Percentiles rank a stretch among this genome's conserved stretches.
These are phyloP conservation scores for Petrolisthes manimaculis DNA, from an alignment of 2,888 invertebrate genomes.

Conservation along the genomic window DNA sequence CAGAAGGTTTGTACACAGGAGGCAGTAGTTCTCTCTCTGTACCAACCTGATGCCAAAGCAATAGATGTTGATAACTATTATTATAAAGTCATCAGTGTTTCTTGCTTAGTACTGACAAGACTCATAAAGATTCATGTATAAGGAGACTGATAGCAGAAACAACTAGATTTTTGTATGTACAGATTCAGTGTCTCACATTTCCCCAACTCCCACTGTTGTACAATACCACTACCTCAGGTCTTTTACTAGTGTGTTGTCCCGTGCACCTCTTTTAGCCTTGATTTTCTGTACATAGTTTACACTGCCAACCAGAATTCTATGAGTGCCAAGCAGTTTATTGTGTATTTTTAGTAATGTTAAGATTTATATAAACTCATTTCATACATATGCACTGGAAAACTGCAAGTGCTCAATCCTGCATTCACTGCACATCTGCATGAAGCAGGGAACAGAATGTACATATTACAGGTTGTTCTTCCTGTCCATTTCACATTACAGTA, in stretches of 20 bases:
- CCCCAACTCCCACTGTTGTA: conserved; percentile 47
- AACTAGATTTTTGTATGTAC: not conserved
- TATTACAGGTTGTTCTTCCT: not conserved
- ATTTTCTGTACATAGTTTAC: conserved; percentile 45
- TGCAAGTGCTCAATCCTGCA: conserved; percentile 46
- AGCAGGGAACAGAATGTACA: conserved; percentile 22
- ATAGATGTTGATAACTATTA: too few relatives aligned
- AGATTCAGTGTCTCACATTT: not conserved
- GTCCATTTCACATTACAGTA: not conserved
- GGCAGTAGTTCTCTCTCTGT: too few relatives aligned
- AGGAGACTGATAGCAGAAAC: too few relatives aligned
- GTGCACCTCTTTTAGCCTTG: conserved; percentile 29
- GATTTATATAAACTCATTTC: not conserved
- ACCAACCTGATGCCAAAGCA: too few relatives aligned
- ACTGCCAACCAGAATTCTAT: conserved; percentile 58
- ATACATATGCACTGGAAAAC: conserved; percentile 32
- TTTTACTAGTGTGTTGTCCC: conserved; percentile 41
- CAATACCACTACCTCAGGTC: conserved; percentile 61
- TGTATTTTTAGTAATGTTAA: not conserved
- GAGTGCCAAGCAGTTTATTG: conserved; percentile 48
- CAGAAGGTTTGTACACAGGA: too few relatives aligned
- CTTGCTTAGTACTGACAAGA: too few relatives aligned
- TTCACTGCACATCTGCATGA: conserved; percentile 22
- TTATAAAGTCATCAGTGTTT: too few relatives aligned
- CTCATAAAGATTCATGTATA: too few relatives aligned